Base-by-base conservation (phyloP, 2,113 vertebrate genomes). In the Coturnix japonica region DNA sequence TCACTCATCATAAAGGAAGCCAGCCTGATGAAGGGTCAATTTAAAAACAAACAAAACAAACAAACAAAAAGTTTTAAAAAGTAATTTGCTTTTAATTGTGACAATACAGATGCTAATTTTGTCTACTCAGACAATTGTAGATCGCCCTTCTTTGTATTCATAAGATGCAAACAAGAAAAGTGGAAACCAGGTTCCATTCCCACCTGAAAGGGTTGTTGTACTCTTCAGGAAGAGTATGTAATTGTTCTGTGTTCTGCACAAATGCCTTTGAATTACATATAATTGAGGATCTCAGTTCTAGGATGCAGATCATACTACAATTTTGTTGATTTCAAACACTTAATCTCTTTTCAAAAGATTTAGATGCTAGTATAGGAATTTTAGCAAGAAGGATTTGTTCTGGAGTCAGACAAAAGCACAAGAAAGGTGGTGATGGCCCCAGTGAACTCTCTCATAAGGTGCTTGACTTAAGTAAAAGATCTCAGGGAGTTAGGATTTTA, bases 261-360 rank as follows among this genome's bases (percentile, higher is more conserved):
- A 92, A 69, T 78, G 31, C 57, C 74, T 89, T 74, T 78, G 57
- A 87, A 54, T 85, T 89, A 37, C 53, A 56, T 64, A 69, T 46
- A 59, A 82, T 82, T 82, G 37, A 59, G 71, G 63, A 82, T 80
- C 26, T 30, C 33, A 33, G 7, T 47, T 86, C 37, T 21, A 41
- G 73, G 77, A 70, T 81, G 13, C 56, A 77, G 39, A 61, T 15
- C 35, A 11, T 6, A 3, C 53, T 72, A 14, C 30, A 46, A 1
- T 71, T 78, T 66, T 66, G 21, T 83, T 89, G 31, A 33, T 80
- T 92, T 20, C 8, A 77, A 77, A 66, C 33, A 31, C 39, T 43
- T 64, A 2, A n/a, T 63, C 9, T 19, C 46, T 91, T 64, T 81
- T 17, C 19, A 73, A 74, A 86, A 54, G 5, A 67, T 67, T 87